phyloP scores from a whole-genome alignment of 2,113 vertebrate genomes.

The Addax nasomaculatus region DNA sequence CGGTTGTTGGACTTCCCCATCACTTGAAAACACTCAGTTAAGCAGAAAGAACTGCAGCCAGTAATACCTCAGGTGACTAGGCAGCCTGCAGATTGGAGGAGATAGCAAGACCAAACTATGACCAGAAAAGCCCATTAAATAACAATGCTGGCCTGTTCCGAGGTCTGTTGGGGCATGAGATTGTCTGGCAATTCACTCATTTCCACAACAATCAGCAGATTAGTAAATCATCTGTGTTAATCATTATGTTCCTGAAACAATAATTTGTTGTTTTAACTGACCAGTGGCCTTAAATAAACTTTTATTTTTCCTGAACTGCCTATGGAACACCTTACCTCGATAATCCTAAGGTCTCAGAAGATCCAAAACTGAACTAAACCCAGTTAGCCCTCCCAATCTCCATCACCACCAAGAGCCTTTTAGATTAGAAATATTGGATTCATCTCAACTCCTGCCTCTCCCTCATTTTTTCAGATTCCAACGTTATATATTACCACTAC shows the following conservation, averaged over 20 bases:
- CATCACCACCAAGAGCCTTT: background rate
- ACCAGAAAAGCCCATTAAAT: conserved; percentile 22
- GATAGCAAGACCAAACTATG: background rate
- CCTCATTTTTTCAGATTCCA: conserved; percentile 24
- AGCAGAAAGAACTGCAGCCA: conserved; percentile 30
- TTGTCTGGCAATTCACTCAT: conserved; percentile 52
- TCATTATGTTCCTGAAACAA: conserved; percentile 38
- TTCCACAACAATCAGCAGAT: conserved; percentile 51
- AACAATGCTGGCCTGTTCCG: conserved; percentile 40
- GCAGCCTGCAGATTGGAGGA: background rate
- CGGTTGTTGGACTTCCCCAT: conserved; percentile 14
- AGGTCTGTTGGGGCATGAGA: conserved; percentile 13
- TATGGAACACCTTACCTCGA: background rate
- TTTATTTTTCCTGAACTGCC: background rate
- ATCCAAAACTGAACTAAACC: conserved; percentile 29
- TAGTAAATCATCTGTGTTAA: conserved; percentile 35
- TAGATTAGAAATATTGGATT: conserved; percentile 17
- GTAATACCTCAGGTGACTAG: background rate
- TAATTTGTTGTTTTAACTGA: conserved; percentile 52
- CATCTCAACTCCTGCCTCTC: background rate
- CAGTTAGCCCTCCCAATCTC: background rate
- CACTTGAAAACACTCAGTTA: background rate
- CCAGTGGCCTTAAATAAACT: conserved; percentile 35
- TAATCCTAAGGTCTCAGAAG: background rate
- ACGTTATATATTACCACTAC: background rate